Evolutionary conservation across 2,113 vertebrate genomes (phyloP), one percentile per base, ranked within the genome.

Genomic region (Prionailurus viverrinus): DNA sequence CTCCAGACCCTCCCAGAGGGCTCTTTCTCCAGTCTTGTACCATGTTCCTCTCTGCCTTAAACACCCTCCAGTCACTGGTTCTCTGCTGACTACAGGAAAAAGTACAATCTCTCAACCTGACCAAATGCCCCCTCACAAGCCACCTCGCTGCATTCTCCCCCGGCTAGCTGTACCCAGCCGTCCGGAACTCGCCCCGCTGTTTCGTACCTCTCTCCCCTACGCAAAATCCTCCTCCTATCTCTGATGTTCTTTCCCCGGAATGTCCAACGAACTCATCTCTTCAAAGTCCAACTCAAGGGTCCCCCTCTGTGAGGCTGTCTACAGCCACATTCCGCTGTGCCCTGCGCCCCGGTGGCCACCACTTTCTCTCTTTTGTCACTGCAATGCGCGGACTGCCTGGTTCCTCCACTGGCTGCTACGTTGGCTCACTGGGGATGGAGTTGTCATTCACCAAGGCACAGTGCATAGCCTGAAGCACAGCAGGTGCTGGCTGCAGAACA

Each of bases 401-500:
- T 4, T 25, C 23, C 58, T 61, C 36, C 45, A 0, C 39, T 41
- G 71, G 53, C 74, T 0, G 0, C 25, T 2, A 19, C 18, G 31
- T 0, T 6, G 63, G 36, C 27, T 45, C 6, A 0, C 79, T 23
- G 12, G 36, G 15, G 33, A 55, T 31, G 39, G 63, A 29, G 18
- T 1, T 53, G 71, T 27, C 21, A 0, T 2, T 12, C 9, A 5
- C 36, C n/a, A 5, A 8, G 0, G 19, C 9, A 12, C 31, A 51
- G 27, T 0, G 11, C 15, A 19, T 27, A n/a, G 15, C 41, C 81
- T 4, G 5, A 83, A 18, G 6, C 23, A 4, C 7, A 11, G 61
- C 13, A 39, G 11, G 48, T 33, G 0, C n/a, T 4, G 13, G 29
- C 55, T 45, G 4, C 29, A 1, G 2, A 3, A 4, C 0, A 1